A percentile compares a stretch with the other conserved stretches of the same genome.
Conservation (phyloP, 2,797 vertebrate species). For the Urophycis tenuis region DNA sequence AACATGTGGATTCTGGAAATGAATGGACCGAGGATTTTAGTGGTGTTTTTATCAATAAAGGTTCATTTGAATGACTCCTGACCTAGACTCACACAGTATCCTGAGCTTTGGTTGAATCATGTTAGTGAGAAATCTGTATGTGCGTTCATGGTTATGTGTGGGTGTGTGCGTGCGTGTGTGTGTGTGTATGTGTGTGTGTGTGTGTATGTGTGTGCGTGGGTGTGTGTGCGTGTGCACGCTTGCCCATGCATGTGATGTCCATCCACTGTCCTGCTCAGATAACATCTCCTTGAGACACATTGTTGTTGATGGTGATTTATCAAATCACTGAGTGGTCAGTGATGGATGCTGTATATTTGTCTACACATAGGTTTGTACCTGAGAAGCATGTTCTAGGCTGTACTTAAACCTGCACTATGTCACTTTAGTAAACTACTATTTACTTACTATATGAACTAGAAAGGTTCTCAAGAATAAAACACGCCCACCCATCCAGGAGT, state of each 20-base stretch:
- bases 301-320: neutral
- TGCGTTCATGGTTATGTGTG: constrained; percentile 4
- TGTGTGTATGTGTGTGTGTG: neutral
- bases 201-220: neutral
- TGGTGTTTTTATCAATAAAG: neutral
- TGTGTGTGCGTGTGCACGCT: neutral
- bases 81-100: neutral
- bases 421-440: neutral
- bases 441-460: too few species aligned
- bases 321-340: too few species aligned
- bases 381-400: neutral
- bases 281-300: neutral
- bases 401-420: neutral
- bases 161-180: neutral
- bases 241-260: neutral
- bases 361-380: neutral
- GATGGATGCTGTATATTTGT: neutral
- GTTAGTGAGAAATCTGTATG: neutral
- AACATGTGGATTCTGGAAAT: neutral
- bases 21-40: neutral
- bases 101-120: neutral
- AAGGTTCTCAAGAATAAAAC: neutral
- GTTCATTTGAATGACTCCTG: constrained; percentile 4
- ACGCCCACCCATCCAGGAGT: neutral
- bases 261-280: neutral